These are phyloP conservation scores for Ictalurus furcatus DNA, from an alignment of 2,113 vertebrate genomes.

Conservation along the genomic window DNA sequence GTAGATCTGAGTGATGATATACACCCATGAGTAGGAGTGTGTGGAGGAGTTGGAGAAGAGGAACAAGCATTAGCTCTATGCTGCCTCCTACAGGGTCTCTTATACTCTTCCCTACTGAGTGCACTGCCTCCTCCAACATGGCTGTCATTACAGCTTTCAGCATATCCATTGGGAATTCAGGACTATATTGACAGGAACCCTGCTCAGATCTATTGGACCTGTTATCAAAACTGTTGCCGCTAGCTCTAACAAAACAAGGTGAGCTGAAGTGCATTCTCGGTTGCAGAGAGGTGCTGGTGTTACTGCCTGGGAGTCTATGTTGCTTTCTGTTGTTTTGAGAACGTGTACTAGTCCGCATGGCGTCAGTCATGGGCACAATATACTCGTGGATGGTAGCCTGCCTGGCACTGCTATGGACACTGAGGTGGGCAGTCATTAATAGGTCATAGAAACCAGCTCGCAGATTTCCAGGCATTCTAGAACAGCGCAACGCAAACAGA, in stretches of 20 bases:
- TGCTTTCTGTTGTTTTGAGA: slow-evolving; percentile 89
- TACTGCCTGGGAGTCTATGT: slow-evolving; percentile 90
- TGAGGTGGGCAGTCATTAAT: slow-evolving; percentile 93
- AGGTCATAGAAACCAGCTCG: slow-evolving; percentile 90
- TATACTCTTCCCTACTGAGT: slow-evolving; percentile 84
- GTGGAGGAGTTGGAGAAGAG: slow-evolving; percentile 94
- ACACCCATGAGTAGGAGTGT: slow-evolving; percentile 93
- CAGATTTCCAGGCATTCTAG: slow-evolving; percentile 77
- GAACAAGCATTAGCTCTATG: slow-evolving; percentile 92
- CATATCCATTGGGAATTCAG: slow-evolving; percentile 88
- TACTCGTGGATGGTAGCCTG: slow-evolving; percentile 97
- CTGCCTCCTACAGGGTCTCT: slow-evolving; percentile 91
- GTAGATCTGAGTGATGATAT: slow-evolving; percentile 87
- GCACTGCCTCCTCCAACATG: slow-evolving; percentile 90
- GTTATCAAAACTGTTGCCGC: slow-evolving; percentile 71
- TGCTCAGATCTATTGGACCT: neutral
- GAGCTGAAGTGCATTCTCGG: slow-evolving; percentile 91
- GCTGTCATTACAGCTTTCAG: slow-evolving; percentile 80
- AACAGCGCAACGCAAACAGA: slow-evolving; percentile 89
- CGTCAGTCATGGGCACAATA: slow-evolving; percentile 95
- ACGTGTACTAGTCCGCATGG: slow-evolving; percentile 92
- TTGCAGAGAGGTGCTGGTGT: slow-evolving; percentile 89
- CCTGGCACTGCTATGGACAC: slow-evolving; percentile 88
- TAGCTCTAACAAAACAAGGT: slow-evolving; percentile 80
- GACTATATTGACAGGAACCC: slow-evolving; percentile 78